Evolutionary conservation across 2,888 invertebrate species (phyloP).

Genomic region (Beris morrisii): DNA sequence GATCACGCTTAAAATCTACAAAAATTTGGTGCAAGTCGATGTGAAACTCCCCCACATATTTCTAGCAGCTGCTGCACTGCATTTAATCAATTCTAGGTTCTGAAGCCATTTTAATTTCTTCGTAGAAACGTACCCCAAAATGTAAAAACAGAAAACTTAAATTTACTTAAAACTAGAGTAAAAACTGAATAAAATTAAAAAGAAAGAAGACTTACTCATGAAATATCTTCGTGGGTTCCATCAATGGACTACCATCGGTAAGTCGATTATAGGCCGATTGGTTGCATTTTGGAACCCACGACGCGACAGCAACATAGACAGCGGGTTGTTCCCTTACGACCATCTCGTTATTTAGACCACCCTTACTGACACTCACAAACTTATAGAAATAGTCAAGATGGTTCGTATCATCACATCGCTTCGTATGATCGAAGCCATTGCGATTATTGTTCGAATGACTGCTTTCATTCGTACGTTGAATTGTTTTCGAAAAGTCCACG

Average conservation of each 20-base stretch:
- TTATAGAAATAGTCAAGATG: conserved; percentile 41
- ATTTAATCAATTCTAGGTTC: no score
- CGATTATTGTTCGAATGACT: conserved; percentile 17
- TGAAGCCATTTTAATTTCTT: no score
- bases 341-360: conserved; percentile 36
- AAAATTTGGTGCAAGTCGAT: no score
- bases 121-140: no score
- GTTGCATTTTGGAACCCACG: conserved; percentile 74
- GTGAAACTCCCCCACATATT: no score
- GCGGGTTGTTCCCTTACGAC: conserved; percentile 57
- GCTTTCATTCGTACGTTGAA: conserved; percentile 40
- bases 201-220: conserved; percentile 48
- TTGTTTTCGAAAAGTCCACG: conserved; percentile 55
- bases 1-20: no score
- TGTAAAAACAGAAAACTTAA: no score
- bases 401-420: conserved; percentile 28
- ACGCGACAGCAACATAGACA: conserved; percentile 70
- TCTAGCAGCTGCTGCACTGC: no score
- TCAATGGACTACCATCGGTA: conserved; percentile 44
- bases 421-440: conserved; percentile 29
- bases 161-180: no score
- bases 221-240: conserved; percentile 55
- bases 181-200: no score
- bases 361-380: conserved; percentile 41
- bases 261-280: conserved; percentile 44